Conservation (phyloP, 2,113 vertebrate genomes). For the Ibidorhyncha struthersii region DNA sequence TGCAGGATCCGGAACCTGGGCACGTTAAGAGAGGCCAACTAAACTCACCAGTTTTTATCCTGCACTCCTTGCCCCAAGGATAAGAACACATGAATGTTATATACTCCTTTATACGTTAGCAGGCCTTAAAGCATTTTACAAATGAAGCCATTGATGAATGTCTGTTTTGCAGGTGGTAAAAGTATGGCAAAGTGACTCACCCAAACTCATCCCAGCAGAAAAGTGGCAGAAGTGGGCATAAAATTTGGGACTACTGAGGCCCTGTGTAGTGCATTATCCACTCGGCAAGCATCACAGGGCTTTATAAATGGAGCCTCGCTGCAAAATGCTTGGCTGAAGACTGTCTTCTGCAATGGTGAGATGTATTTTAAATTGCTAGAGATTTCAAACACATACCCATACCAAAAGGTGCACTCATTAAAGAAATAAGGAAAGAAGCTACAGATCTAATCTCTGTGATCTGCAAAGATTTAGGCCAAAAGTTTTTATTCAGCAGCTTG, state of each 20-base stretch:
- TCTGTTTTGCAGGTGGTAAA: neutral
- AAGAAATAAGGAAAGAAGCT: neutral
- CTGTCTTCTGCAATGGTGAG: neutral
- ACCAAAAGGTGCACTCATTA: neutral
- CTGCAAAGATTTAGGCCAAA: neutral
- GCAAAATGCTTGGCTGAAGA: neutral
- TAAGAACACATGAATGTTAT: neutral
- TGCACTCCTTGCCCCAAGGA: neutral
- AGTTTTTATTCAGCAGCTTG: neutral
- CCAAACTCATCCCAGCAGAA: neutral
- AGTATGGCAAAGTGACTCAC: neutral
- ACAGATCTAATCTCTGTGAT: neutral
- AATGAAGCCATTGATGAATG: rapidly evolving
- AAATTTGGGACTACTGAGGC: neutral
- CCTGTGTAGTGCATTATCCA: no score
- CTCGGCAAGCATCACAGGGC: neutral
- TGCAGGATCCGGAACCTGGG: rapidly evolving
- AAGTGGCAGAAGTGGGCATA: rapidly evolving
- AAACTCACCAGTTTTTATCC: neutral
- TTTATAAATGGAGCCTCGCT: neutral
- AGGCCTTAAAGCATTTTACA: neutral
- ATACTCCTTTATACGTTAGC: neutral
- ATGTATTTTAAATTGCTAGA: neutral
- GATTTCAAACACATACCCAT: neutral
- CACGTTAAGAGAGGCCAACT: rapidly evolving